phyloP scores from a whole-genome alignment of 1,140 invertebrate species.

The Drosophila cardini region DNA sequence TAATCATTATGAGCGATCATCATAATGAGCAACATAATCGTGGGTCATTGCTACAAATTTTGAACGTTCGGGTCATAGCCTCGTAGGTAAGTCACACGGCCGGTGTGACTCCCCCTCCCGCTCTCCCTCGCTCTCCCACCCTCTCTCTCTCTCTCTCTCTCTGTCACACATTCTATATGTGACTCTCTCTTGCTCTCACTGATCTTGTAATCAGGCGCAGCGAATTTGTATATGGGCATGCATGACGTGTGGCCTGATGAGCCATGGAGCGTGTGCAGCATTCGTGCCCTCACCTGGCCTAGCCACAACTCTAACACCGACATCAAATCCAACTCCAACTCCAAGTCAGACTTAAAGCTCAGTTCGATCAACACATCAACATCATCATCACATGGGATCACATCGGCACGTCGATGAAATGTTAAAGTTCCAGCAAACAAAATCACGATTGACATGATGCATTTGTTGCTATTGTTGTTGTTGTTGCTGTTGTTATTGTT shows the following conservation, averaged over 20 bases:
- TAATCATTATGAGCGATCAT: constrained; percentile 54
- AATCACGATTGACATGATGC: constrained; percentile 81
- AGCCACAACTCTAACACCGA: constrained; percentile 24
- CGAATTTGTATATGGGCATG: constrained; percentile 83
- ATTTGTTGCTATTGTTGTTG: constrained; percentile 48
- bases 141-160: not conserved
- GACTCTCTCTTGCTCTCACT: constrained; percentile 19
- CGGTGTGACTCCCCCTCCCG: not conserved
- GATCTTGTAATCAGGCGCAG: constrained; percentile 79
- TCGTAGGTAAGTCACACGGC: constrained; percentile 65
- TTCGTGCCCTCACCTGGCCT: constrained; percentile 42
- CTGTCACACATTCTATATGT: constrained; percentile 12
- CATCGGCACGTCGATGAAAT: constrained; percentile 80
- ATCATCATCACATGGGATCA: constrained; percentile 51
- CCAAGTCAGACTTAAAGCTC: not conserved
- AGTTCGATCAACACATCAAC: constrained; percentile 57
- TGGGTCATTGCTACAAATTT: constrained; percentile 81
- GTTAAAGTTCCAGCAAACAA: constrained; percentile 83
- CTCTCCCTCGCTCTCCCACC: not conserved
- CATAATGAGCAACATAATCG: constrained; percentile 46
- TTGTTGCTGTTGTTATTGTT: constrained; percentile 16
- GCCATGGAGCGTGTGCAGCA: constrained; percentile 51
- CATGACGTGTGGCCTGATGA: constrained; percentile 78
- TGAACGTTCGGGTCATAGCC: constrained; percentile 79
- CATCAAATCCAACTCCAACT: constrained; percentile 16